Conservation (phyloP, 2,888 invertebrate genomes). For the Aricia artaxerxes region DNA sequence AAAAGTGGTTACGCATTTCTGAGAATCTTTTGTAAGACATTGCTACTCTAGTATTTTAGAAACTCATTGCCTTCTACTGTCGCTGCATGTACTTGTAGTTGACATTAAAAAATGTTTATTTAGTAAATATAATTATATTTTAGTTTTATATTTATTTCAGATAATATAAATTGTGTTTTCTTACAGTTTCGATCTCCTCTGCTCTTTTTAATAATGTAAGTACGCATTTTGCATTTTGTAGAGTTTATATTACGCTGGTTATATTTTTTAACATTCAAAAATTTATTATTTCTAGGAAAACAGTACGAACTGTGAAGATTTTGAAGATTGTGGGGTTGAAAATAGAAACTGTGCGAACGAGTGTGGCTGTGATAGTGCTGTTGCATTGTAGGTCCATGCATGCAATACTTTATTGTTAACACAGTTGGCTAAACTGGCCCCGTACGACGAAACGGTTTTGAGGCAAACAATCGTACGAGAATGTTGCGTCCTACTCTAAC, state of each 20-base stretch:
- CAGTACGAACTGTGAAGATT: conserved; percentile 44
- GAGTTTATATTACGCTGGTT: too few species aligned
- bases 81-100: too few species aligned
- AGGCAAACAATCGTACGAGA: too few species aligned
- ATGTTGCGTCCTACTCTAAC: too few species aligned
- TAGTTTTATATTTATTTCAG: not conserved
- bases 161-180: not conserved
- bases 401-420: not conserved
- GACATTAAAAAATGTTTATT: too few species aligned
- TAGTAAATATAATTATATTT: not conserved
- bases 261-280: too few species aligned
- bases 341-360: conserved; percentile 46
- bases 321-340: conserved; percentile 47
- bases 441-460: too few species aligned
- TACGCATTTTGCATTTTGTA: not conserved
- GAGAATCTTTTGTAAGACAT: too few species aligned
- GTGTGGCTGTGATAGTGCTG: conserved; percentile 55
- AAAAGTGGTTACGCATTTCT: too few species aligned
- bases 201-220: not conserved
- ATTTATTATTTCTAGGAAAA: conserved; percentile 35
- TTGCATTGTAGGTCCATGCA: conserved; percentile 44
- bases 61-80: too few species aligned
- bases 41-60: too few species aligned
- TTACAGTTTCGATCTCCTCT: not conserved
- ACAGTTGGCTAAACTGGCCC: not conserved